Evolutionary conservation across 2,888 invertebrate genomes (phyloP), one percentile per base, ranked within the genome.

Genomic region (Caenorhabditis sp.): DNA sequence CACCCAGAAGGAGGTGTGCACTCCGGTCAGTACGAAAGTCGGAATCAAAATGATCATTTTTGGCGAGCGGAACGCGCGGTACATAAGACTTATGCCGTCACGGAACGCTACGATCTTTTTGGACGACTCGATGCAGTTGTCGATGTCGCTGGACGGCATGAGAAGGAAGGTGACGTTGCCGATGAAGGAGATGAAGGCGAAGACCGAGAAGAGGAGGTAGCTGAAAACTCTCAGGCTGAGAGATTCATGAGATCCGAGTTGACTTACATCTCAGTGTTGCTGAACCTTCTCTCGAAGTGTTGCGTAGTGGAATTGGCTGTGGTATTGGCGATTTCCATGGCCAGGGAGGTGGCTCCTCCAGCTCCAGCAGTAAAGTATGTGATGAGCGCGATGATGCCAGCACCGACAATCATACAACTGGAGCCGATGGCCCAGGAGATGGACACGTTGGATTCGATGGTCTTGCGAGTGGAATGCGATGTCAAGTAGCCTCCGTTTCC

Each of bases 401-500:
- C 80, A 24, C 86, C 86, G 31, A 84, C 69, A 22, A 87, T 68
- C 86, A 87, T 87, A 41, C 88, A 88, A 24, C 80, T 72, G n/a
- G 85, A 85, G 0, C 84, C 87, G 19, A 88, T 82, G 0, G 85
- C 85, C 88, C 88, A 88, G n/a, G 84, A 76, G 51, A 88, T 86
- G 4, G 88, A 85, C 0, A 84, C 84, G 44, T 88, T 88, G 14
- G 85, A 80, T 59, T 86, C 85, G 19, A 88, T 84, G 6, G 88
- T 88, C 31, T 87, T 80, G 24, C 87, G 47, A 1, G 86, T 82
- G 5, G 86, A 87, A 35, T 88, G 88, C 26, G 85, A 84, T 7
- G 86, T 87, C 22, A 88, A 41, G n/a, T 88, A 88, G 0, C 85
- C 86, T 2, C 88, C 88, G 47, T 88, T 84, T 56, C 88, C 88